phyloP scores from a whole-genome alignment of 2,888 invertebrate species.

The Scaptomyza cyrtandrae region DNA sequence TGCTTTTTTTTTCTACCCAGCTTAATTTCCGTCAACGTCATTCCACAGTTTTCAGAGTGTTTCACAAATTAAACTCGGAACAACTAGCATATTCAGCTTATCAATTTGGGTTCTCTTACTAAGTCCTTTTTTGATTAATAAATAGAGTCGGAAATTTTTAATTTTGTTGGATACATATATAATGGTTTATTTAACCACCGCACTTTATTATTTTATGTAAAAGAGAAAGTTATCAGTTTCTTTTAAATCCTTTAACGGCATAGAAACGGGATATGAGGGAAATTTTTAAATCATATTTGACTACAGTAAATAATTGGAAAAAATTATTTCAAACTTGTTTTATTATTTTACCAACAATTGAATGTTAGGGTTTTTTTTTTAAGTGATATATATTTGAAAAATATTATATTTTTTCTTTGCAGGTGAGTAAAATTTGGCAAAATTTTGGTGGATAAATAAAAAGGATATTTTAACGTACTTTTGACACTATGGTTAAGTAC shows the following conservation, averaged over 20 bases:
- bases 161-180: too few relatives aligned
- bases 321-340: too few relatives aligned
- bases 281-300: too few relatives aligned
- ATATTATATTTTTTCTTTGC: constrained; percentile 18
- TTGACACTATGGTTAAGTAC: background rate
- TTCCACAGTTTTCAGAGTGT: constrained; percentile 13
- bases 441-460: background rate
- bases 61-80: constrained; percentile 11
- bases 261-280: background rate
- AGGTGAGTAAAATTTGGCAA: constrained; percentile 31
- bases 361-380: too few relatives aligned
- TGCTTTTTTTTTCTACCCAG: constrained; percentile 19
- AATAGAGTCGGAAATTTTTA: background rate
- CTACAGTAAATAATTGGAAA: background rate
- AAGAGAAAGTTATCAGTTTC: too few relatives aligned
- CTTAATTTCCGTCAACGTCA: constrained; percentile 41
- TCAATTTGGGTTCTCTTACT: constrained; percentile 3
- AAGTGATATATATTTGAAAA: background rate
- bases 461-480: background rate
- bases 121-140: background rate
- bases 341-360: too few relatives aligned
- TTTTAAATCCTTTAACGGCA: background rate
- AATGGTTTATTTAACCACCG: too few relatives aligned
- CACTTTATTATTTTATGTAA: too few relatives aligned
- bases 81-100: constrained; percentile 28